Conservation (phyloP, 2,888 invertebrate genomes). For the Drosophila anomalata region DNA sequence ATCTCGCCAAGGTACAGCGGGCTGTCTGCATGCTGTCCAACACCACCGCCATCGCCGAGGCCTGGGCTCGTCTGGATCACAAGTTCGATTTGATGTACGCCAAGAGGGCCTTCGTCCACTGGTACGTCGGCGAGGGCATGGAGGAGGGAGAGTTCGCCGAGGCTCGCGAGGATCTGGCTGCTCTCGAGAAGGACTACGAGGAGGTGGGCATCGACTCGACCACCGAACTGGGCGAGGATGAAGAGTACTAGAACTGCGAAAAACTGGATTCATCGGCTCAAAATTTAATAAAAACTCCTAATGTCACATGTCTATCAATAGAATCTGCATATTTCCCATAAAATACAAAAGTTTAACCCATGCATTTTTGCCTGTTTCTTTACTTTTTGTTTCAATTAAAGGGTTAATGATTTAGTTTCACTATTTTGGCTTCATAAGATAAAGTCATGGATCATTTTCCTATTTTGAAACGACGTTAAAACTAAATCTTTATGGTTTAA, state of each 20-base stretch:
- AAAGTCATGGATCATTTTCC: no score
- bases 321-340: conserved; percentile 7
- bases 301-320: conserved; percentile 13
- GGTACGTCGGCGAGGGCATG: conserved; percentile 95
- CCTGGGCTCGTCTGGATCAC: conserved; percentile 96
- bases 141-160: conserved; percentile 94
- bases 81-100: conserved; percentile 99
- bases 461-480: no score
- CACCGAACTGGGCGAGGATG: conserved; percentile 88
- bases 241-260: conserved; percentile 86
- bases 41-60: conserved; percentile 98
- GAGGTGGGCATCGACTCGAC: conserved; percentile 91
- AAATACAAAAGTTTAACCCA: conserved; percentile 25
- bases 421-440: neutral
- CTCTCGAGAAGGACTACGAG: conserved; percentile 91
- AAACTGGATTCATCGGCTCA: neutral
- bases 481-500: no score
- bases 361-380: neutral
- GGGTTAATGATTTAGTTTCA: neutral
- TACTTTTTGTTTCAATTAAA: neutral
- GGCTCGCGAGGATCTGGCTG: conserved; percentile 93
- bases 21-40: conserved; percentile 99
- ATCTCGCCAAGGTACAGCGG: conserved; percentile 95
- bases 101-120: conserved; percentile 97
- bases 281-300: neutral